Evolutionary conservation across 2,113 vertebrate species (phyloP).

Genomic region (Saguinus midas): DNA sequence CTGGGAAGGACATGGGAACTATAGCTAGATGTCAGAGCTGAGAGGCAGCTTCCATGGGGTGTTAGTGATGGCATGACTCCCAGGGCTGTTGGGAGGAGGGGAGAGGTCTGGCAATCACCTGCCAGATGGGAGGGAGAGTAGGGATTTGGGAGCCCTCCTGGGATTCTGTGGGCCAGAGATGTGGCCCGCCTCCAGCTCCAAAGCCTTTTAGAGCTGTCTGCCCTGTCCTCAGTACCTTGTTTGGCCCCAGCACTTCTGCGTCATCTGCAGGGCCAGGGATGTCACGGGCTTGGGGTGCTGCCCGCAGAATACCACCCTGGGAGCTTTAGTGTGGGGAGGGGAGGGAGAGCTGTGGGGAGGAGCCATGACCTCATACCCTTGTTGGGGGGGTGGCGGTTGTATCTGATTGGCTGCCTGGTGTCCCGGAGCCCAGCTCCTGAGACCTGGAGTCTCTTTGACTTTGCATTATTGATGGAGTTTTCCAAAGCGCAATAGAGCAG

Average conservation of each 20-base stretch:
- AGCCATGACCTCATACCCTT: conserved; percentile 50
- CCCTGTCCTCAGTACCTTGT: background rate
- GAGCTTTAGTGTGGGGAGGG: background rate
- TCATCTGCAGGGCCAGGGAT: conserved; percentile 31
- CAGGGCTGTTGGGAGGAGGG: too few relatives aligned
- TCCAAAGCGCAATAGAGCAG: conserved; percentile 68
- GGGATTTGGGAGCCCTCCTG: background rate
- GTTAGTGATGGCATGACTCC: background rate
- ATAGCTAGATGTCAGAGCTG: background rate
- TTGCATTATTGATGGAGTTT: conserved; percentile 76
- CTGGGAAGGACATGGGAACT: conserved; percentile 6
- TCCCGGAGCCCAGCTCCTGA: conserved; percentile 55
- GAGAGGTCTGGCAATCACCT: background rate
- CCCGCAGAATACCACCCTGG: conserved; percentile 55
- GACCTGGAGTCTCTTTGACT: conserved; percentile 63
- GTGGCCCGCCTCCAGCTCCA: background rate
- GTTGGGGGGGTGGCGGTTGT: too few relatives aligned
- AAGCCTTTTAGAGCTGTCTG: background rate
- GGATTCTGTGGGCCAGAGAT: background rate
- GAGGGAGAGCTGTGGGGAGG: background rate
- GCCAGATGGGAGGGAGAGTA: background rate
- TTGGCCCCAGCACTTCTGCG: conserved; percentile 22
- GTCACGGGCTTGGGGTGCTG: conserved; percentile 27
- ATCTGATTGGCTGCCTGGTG: conserved; percentile 55
- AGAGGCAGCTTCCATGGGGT: background rate